Conservation (phyloP, 2,888 invertebrate genomes). For the Drosophila nigritarsus region DNA sequence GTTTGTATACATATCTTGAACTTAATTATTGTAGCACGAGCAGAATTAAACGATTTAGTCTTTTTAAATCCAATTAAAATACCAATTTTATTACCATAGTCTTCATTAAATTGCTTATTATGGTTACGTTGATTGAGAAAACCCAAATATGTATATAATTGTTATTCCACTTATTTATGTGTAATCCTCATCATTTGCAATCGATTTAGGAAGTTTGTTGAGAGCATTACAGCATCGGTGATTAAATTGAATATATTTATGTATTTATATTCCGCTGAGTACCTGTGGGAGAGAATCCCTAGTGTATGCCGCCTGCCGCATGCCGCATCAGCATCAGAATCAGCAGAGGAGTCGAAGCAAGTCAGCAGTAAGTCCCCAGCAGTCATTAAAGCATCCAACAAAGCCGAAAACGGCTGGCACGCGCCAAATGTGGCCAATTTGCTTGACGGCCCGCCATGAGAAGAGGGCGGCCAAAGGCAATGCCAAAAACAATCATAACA, state of each 20-base stretch:
- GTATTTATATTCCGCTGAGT: conserved; percentile 1
- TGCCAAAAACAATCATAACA: conserved; percentile 70
- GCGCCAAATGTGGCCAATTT: conserved; percentile 76
- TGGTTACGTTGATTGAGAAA: background rate
- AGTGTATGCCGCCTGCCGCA: conserved; percentile 8
- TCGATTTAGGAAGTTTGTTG: background rate
- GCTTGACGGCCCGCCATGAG: conserved; percentile 24
- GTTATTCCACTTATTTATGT: background rate
- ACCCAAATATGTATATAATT: background rate
- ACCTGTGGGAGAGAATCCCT: conserved; percentile 33
- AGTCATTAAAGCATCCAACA: conserved; percentile 64
- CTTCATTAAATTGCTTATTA: background rate
- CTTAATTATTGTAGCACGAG: too few species aligned
- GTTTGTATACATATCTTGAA: background rate
- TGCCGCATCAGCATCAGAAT: conserved; percentile 21
- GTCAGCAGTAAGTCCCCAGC: conserved; percentile 28
- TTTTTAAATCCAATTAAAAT: background rate
- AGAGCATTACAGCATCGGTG: conserved; percentile 20
- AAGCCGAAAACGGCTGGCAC: conserved; percentile 64
- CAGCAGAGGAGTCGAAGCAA: conserved; percentile 9
- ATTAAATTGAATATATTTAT: conserved; percentile 3
- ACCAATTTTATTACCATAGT: background rate
- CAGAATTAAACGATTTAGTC: background rate
- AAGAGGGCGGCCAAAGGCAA: conserved; percentile 37
- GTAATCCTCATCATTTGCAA: background rate